A percentile compares a stretch with the other conserved stretches of the same genome.
These are phyloP conservation scores for Thymelicus sylvestris DNA, from an alignment of 2,888 invertebrate species.

Conservation along the genomic window DNA sequence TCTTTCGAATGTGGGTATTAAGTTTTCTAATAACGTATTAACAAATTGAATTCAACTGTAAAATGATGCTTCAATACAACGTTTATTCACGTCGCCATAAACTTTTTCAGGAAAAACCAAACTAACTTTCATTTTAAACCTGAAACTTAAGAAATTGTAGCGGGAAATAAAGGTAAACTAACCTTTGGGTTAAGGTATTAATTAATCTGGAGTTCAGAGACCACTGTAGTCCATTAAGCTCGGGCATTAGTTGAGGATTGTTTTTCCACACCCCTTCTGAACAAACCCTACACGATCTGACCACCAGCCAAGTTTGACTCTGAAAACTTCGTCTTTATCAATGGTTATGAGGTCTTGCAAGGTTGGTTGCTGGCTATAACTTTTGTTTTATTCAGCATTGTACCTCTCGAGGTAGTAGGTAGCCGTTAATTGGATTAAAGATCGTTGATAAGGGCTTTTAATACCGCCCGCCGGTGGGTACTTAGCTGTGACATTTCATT, in stretches of 20 bases:
- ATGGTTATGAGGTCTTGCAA: constrained; percentile 44
- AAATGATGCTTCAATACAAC: too few relatives aligned
- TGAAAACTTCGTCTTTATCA: background rate
- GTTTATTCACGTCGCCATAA: background rate
- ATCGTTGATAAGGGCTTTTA: constrained; percentile 78
- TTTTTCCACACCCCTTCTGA: constrained; percentile 67
- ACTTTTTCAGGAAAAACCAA: background rate
- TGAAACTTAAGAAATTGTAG: constrained; percentile 18
- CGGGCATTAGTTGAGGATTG: constrained; percentile 65
- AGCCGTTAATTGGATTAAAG: constrained; percentile 79
- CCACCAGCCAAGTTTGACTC: constrained; percentile 46
- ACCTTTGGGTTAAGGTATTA: constrained; percentile 61
- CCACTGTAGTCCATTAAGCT: constrained; percentile 76
- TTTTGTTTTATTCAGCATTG: constrained; percentile 74
- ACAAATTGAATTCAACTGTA: too few relatives aligned
- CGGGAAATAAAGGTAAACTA: constrained; percentile 38
- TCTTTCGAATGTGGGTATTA: too few relatives aligned
- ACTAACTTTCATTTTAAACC: constrained; percentile 45
- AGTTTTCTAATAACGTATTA: too few relatives aligned
- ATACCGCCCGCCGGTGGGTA: constrained; percentile 54
- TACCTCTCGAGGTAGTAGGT: constrained; percentile 59
- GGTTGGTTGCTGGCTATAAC: constrained; percentile 56
- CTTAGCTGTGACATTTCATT: constrained; percentile 68
- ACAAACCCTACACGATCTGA: constrained; percentile 38
- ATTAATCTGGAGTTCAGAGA: constrained; percentile 75